Percentiles rank a stretch among this genome's conserved stretches.
Conservation (phyloP, 2,113 vertebrate genomes). For the Scomber scombrus region DNA sequence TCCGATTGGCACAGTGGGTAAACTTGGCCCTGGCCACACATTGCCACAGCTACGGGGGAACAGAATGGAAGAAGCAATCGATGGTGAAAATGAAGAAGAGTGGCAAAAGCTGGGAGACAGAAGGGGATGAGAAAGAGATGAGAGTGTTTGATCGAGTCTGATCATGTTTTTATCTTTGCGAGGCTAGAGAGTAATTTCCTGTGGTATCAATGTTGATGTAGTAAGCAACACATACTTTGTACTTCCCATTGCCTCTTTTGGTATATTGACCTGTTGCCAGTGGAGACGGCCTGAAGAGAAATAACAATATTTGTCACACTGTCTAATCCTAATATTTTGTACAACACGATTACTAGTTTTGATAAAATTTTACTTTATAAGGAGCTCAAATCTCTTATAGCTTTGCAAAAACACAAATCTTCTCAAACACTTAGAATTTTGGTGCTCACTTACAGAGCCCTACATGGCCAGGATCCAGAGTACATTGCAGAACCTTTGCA, state of each 20-base stretch:
- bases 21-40: constrained; percentile 35
- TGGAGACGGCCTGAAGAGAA: not conserved
- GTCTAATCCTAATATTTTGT: too few relatives aligned
- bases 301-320: not conserved
- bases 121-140: not conserved
- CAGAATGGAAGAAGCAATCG: constrained; percentile 11
- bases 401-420: too few relatives aligned
- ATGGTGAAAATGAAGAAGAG: constrained; percentile 5
- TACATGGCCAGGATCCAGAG: too few relatives aligned
- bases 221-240: not conserved
- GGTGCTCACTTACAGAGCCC: too few relatives aligned
- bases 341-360: too few relatives aligned
- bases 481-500: too few relatives aligned
- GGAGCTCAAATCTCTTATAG: too few relatives aligned
- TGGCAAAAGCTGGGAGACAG: constrained; percentile 12
- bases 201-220: not conserved
- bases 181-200: constrained; percentile 21
- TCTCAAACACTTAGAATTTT: not conserved
- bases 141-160: constrained; percentile 15
- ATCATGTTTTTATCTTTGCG: constrained; percentile 5
- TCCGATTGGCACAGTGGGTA: constrained; percentile 46
- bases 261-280: not conserved
- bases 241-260: not conserved
- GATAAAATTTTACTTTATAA: too few relatives aligned
- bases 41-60: constrained; percentile 3